phyloP scores from a whole-genome alignment of 2,888 invertebrate genomes.

The Esperia sulphurella region DNA sequence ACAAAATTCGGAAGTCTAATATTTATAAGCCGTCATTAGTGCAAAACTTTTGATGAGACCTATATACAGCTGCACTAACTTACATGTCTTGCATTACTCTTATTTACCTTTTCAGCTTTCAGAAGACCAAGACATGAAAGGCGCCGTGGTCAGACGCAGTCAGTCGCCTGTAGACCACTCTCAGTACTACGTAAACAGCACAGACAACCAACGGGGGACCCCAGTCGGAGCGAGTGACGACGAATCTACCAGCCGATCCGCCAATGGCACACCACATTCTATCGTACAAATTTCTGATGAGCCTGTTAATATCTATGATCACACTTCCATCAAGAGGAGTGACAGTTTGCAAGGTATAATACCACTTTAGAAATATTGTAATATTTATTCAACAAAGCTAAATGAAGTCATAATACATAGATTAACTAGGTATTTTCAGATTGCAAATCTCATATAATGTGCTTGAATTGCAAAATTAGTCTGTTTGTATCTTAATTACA shows the following conservation, averaged over 20 bases:
- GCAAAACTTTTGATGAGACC: too few species aligned
- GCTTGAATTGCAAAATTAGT: too few species aligned
- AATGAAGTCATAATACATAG: too few species aligned
- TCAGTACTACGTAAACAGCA: constrained; percentile 46
- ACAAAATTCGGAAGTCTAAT: too few species aligned
- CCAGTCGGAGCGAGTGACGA: constrained; percentile 75
- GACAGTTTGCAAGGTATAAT: constrained; percentile 68
- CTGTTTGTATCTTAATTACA: too few species aligned
- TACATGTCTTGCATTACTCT: too few species aligned
- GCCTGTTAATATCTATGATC: constrained; percentile 60
- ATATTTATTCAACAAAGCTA: too few species aligned
- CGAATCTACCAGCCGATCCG: constrained; percentile 61
- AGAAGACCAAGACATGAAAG: constrained; percentile 74
- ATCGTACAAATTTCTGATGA: constrained; percentile 83
- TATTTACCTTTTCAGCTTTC: constrained; percentile 45
- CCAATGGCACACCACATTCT: constrained; percentile 83
- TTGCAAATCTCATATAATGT: too few species aligned
- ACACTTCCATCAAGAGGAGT: constrained; percentile 60
- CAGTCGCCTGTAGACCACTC: constrained; percentile 62
- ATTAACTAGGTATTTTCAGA: too few species aligned
- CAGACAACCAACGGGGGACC: constrained; percentile 61
- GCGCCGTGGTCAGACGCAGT: constrained; percentile 59
- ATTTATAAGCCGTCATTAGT: too few species aligned
- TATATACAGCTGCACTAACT: too few species aligned
- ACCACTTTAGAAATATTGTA: not conserved